Conservation (phyloP, 2,113 vertebrate species). For the Acrocephalus kingi region DNA sequence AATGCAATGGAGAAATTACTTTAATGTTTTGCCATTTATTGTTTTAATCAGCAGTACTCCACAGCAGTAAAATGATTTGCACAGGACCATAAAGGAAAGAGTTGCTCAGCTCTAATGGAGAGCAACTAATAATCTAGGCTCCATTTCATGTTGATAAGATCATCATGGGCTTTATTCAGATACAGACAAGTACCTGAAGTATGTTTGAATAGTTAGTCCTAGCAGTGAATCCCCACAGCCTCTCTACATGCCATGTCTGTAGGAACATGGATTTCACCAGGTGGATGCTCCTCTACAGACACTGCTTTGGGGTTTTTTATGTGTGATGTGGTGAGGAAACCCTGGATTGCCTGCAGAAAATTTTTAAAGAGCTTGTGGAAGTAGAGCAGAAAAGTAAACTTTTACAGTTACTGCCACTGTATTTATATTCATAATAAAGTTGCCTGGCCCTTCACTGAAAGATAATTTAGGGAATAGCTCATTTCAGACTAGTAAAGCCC, state of each 20-base stretch:
- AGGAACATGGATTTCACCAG: not conserved
- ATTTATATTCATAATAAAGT: not conserved
- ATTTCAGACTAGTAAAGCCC: not conserved
- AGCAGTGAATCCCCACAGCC: fast-evolving
- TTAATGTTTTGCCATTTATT: not conserved
- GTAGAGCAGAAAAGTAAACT: not conserved
- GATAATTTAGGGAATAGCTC: not conserved
- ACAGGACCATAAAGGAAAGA: not conserved
- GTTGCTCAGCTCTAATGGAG: not conserved
- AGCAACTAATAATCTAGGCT: not conserved
- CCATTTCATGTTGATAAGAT: fast-evolving
- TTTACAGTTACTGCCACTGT: not conserved
- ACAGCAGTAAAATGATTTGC: not conserved
- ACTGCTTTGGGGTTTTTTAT: not conserved
- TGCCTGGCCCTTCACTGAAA: not conserved
- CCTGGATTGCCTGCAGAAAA: not conserved
- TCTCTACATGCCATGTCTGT: fast-evolving
- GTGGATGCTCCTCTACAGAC: not conserved
- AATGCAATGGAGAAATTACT: fast-evolving
- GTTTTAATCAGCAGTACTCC: not conserved
- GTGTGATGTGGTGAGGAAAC: not conserved
- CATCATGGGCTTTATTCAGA: not conserved
- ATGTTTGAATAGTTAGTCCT: not conserved
- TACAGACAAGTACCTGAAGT: fast-evolving
- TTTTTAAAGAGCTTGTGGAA: not conserved